These are phyloP conservation scores for Acrossocheilus wenchowensis DNA, from an alignment of 2,797 vertebrate genomes.

Conservation along the genomic window DNA sequence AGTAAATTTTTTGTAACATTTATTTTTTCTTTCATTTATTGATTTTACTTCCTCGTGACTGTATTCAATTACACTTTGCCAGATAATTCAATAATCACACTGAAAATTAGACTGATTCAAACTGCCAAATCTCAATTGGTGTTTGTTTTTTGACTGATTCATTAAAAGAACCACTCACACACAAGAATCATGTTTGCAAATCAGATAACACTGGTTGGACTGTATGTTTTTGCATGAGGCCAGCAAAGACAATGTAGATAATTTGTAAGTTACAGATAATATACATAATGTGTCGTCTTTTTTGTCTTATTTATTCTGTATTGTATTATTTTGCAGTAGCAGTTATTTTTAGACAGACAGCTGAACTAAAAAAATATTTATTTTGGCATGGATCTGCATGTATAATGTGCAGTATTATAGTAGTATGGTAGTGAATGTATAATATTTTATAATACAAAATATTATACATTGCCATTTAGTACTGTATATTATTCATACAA, in stretches of 20 bases:
- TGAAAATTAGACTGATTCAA: neutral
- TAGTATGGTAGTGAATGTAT: too few species aligned
- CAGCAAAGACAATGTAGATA: neutral
- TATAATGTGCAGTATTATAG: neutral
- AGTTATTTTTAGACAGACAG: neutral
- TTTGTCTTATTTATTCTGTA: neutral
- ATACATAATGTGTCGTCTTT: neutral
- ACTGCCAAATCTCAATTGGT: neutral
- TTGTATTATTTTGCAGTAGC: neutral
- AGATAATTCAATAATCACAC: neutral
- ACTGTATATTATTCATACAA: neutral
- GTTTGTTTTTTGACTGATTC: neutral
- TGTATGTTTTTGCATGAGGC: neutral
- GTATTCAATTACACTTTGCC: neutral
- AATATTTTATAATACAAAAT: too few species aligned
- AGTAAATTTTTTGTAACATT: neutral
- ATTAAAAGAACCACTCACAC: neutral
- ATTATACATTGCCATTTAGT: neutral
- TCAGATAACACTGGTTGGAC: neutral
- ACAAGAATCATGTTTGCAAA: neutral
- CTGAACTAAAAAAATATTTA: neutral
- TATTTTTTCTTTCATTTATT: neutral
- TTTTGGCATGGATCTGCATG: neutral
- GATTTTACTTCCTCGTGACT: neutral
- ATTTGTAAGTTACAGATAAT: neutral